Evolutionary conservation across 2,888 invertebrate genomes (phyloP), one percentile per base, ranked within the genome.

Genomic region (Parelbella ahira): DNA sequence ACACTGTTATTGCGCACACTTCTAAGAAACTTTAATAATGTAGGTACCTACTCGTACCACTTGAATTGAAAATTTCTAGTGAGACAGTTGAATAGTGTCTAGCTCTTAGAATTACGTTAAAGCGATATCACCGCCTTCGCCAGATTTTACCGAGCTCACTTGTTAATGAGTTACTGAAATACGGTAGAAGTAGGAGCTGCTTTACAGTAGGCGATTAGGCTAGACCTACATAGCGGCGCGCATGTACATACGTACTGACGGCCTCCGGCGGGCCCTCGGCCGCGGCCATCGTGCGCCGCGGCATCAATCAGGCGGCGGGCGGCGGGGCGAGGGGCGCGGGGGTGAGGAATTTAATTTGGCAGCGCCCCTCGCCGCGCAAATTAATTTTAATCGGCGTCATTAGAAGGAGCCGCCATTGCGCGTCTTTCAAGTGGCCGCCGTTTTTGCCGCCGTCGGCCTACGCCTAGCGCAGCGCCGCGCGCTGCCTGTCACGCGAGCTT

Each of bases 371-470:
- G 53, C 59, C 58, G 73, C 64, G 69, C 76, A 73, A 82, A 84
- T 84, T 83, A 80, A 83, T 83, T 82, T 82, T 83, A 83, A 84
- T 84, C 78, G 77, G 52, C 69, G 73, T 80, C 79, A 84, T 84
- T 83, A 84, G 68, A 53, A 46, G 48, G 33, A 42, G 54, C 51
- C 47, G 50, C 49, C 48, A 49, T 47, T n/a, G n/a, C 44, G 47
- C 19, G 37, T 11, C 56, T 61, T 56, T 60, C 55, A 59, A 56
- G 48, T 57, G 53, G 60, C 62, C 61, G 61, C 54, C 45, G 48
- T 58, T 56, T 58, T 58, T 60, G 51, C 53, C 25, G 25, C n/a
- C n/a, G n/a, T n/a, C n/a, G n/a, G n/a, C n/a, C n/a, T n/a, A n/a
- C 47, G 21, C 38, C 54, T 8, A 2, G 61, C 56, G 58, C 64